These are phyloP conservation scores for Drosophila yooni DNA, from an alignment of 2,888 invertebrate species.

Conservation along the genomic window DNA sequence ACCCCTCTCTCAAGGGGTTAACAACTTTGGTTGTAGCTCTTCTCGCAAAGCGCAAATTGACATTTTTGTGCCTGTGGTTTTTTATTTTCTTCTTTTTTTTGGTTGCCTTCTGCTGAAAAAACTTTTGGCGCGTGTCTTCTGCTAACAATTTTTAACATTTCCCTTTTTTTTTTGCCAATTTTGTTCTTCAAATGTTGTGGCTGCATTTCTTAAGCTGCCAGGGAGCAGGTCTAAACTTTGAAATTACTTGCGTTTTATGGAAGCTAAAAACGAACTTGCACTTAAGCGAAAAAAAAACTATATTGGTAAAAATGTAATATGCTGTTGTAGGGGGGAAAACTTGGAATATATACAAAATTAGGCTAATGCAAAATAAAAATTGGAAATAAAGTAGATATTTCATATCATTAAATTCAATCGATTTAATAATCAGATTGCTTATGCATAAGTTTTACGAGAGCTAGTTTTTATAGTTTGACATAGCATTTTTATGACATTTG, in stretches of 20 bases:
- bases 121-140: conserved; percentile 70
- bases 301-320: conserved; percentile 48
- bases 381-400: not conserved
- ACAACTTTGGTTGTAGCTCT: conserved; percentile 54
- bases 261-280: not conserved
- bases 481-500: not conserved
- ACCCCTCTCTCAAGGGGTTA: not conserved
- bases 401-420: not conserved
- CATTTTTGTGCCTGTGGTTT: conserved; percentile 76
- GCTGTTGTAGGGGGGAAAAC: not conserved
- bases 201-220: conserved; percentile 62
- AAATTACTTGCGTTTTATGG: conserved; percentile 76
- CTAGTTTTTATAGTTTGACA: not conserved
- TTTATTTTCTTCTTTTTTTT: not conserved
- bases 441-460: not conserved
- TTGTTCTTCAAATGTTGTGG: conserved; percentile 19
- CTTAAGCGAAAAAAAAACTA: conserved; percentile 23
- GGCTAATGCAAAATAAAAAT: not conserved
- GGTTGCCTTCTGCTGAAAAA: conserved; percentile 36
- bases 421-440: not conserved
- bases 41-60: conserved; percentile 71
- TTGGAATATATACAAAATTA: not conserved
- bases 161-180: conserved; percentile 1
- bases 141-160: conserved; percentile 60
- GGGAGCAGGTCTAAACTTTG: conserved; percentile 59